Conservation (phyloP, 1,140 invertebrate species). For the Drosophila athabasca region DNA sequence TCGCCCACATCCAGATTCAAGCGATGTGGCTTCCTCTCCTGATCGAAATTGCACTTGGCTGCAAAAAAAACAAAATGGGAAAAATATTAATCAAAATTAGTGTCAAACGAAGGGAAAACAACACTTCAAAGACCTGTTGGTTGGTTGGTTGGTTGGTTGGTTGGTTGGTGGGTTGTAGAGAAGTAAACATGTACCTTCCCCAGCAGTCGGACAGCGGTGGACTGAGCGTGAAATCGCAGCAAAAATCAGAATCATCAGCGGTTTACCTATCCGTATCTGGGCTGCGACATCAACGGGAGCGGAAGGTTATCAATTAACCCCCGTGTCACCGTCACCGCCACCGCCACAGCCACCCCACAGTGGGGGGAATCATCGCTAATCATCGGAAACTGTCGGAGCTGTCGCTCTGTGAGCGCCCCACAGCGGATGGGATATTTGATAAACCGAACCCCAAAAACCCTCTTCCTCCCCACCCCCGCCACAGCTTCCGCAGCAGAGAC, state of each 20-base stretch:
- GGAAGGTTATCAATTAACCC: constrained; percentile 76
- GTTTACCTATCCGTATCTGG: no score
- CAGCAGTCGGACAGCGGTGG: constrained; percentile 14
- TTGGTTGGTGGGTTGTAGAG: background rate
- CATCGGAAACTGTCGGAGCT: constrained; percentile 53
- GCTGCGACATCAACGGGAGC: constrained; percentile 49
- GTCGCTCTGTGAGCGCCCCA: constrained; percentile 29
- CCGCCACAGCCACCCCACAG: background rate
- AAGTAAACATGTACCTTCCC: constrained; percentile 37
- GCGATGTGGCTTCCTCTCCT: constrained; percentile 85
- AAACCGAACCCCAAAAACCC: constrained; percentile 25
- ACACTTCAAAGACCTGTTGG: background rate
- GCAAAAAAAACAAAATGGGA: constrained; percentile 80
- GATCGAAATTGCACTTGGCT: constrained; percentile 88
- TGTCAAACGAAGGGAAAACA: background rate
- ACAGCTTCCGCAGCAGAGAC: background rate
- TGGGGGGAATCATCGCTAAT: constrained; percentile 28
- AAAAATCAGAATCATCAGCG: constrained; percentile 28
- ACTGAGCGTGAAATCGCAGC: constrained; percentile 41
- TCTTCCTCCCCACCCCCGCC: background rate
- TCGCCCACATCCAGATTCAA: constrained; percentile 89
- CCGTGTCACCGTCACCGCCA: constrained; percentile 6
- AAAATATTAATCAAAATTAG: constrained; percentile 11
- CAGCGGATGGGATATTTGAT: constrained; percentile 62
- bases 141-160: background rate